phyloP scores from a whole-genome alignment of 1,140 invertebrate species.

The Ridgeia piscesae region DNA sequence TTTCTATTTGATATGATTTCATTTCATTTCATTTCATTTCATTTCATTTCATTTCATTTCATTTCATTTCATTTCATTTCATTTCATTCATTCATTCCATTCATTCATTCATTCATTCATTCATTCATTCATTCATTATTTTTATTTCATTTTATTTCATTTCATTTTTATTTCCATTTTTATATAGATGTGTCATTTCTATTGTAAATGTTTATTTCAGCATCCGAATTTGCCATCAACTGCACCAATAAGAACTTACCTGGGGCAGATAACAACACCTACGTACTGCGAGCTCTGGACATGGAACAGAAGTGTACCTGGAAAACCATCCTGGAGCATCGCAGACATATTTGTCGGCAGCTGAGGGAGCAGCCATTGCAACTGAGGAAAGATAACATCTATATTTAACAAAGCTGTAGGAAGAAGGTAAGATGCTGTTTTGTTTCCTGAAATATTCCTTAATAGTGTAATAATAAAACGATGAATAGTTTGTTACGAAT shows the following conservation, averaged over 20 bases:
- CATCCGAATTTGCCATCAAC: neutral
- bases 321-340: constrained; percentile 3
- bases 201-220: neutral
- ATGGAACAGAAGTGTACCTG: neutral
- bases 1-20: too few species aligned
- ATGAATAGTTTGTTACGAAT: neutral
- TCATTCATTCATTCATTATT: too few species aligned
- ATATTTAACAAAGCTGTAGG: neutral
- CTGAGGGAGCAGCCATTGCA: neutral
- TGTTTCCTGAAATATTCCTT: neutral
- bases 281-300: neutral
- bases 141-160: neutral
- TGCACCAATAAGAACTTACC: neutral
- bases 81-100: too few species aligned
- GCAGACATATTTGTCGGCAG: neutral
- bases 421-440: neutral
- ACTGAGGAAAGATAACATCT: neutral
- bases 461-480: neutral
- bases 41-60: too few species aligned
- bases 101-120: too few species aligned
- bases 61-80: too few species aligned
- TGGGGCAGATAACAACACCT: neutral
- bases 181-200: neutral
- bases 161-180: neutral
- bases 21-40: too few species aligned